phyloP scores from a whole-genome alignment of 2,888 invertebrate species.

The Drosophila monieri region DNA sequence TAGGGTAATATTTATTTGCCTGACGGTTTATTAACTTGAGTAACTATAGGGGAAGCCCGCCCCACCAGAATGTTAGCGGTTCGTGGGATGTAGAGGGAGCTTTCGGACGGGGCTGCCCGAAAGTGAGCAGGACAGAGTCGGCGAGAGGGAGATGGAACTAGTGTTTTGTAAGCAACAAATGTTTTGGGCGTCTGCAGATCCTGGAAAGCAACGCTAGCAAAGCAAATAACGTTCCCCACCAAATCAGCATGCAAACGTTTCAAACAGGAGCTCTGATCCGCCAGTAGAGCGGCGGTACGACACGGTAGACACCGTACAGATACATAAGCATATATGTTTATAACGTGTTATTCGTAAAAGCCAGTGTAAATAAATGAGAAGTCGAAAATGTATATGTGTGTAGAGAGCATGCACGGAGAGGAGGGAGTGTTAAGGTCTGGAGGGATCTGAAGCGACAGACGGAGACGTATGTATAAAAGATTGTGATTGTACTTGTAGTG shows the following conservation, averaged over 20 bases:
- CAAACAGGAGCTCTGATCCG: slow-evolving; percentile 6
- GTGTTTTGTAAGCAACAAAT: neutral
- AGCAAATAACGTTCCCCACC: slow-evolving; percentile 11
- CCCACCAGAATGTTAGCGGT: neutral
- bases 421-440: slow-evolving; percentile 3
- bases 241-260: slow-evolving; percentile 7
- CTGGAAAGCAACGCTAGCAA: neutral
- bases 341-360: slow-evolving; percentile 13
- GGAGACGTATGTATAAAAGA: slow-evolving; percentile 47
- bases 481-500: slow-evolving; percentile 58
- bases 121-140: neutral
- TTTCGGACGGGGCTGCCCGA: neutral
- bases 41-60: neutral
- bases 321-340: slow-evolving; percentile 2
- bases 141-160: slow-evolving; percentile 2
- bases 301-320: no score
- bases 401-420: neutral
- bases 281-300: neutral
- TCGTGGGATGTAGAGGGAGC: neutral
- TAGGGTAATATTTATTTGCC: slow-evolving; percentile 3
- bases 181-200: neutral
- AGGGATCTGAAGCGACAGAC: slow-evolving; percentile 7
- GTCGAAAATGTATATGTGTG: neutral
- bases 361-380: slow-evolving; percentile 27
- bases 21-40: neutral